Percentiles rank a stretch among this genome's conserved stretches.
Conservation (phyloP, 2,888 invertebrate species). For the Ecliptopera silaceata region DNA sequence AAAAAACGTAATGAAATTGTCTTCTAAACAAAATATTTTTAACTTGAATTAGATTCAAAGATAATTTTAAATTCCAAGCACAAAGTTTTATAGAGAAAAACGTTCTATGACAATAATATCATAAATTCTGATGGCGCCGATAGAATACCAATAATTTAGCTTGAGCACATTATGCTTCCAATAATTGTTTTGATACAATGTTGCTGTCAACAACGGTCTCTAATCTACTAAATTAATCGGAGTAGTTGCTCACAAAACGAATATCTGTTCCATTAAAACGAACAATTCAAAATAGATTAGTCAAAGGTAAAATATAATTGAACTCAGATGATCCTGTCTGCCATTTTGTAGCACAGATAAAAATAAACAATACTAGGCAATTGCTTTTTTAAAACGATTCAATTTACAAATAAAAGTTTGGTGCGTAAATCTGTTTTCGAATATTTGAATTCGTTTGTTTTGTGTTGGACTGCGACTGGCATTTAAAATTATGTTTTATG, state of each 20-base stretch:
- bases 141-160: constrained; percentile 11
- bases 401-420: not conserved
- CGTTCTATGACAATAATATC: constrained; percentile 10
- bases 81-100: constrained; percentile 5
- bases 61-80: constrained; percentile 12
- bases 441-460: constrained; percentile 10
- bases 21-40: too few species aligned
- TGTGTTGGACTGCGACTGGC: too few species aligned
- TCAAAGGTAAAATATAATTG: not conserved
- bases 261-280: constrained; percentile 1
- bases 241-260: constrained; percentile 1
- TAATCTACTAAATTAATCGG: not conserved
- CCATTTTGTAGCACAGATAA: not conserved
- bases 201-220: not conserved
- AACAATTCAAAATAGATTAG: not conserved
- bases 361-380: not conserved
- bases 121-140: constrained; percentile 11
- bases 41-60: not conserved
- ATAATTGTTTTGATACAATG: constrained; percentile 12
- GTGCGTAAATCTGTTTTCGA: constrained; percentile 34
- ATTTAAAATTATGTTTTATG: too few species aligned
- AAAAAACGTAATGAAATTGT: too few species aligned
- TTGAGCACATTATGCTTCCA: not conserved
- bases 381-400: constrained; percentile 5
- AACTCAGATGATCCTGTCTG: too few species aligned